These are phyloP conservation scores for Hypena proboscidalis DNA, from an alignment of 2,888 invertebrate genomes.

Conservation along the genomic window DNA sequence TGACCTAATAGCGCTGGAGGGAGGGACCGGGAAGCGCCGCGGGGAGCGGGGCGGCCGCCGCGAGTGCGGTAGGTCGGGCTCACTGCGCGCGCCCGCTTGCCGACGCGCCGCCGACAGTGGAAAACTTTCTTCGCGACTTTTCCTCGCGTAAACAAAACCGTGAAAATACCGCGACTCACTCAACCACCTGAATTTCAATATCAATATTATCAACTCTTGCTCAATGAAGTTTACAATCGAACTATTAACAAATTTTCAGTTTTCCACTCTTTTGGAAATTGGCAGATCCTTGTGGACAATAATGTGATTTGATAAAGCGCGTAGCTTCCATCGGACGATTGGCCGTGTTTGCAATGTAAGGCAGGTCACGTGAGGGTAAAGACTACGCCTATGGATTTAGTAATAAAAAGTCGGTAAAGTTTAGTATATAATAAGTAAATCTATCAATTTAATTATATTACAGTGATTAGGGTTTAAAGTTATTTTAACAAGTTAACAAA, in stretches of 20 bases:
- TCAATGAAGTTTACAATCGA: conserved; percentile 37
- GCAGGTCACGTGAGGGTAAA: conserved; percentile 67
- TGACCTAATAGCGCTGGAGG: conserved; percentile 85
- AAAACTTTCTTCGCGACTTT: conserved; percentile 84
- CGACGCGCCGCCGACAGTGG: conserved; percentile 72
- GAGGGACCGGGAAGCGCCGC: conserved; percentile 81
- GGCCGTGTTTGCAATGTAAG: conserved; percentile 69
- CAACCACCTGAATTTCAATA: no score
- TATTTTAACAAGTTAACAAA: background rate
- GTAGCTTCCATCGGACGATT: conserved; percentile 51
- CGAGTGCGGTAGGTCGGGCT: conserved; percentile 84
- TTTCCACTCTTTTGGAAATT: conserved; percentile 27
- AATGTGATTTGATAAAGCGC: conserved; percentile 54
- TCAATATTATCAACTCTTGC: conserved; percentile 32
- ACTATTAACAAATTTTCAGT: conserved; percentile 29
- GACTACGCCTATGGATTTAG: conserved; percentile 80
- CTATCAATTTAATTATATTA: background rate
- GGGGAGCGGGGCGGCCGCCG: conserved; percentile 67
- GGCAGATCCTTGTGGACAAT: conserved; percentile 43
- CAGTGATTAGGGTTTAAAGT: background rate
- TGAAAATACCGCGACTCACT: conserved; percentile 64
- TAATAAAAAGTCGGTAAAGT: conserved; percentile 83
- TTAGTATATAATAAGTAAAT: conserved; percentile 52
- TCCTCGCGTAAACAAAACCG: conserved; percentile 78
- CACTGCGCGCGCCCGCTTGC: conserved; percentile 78